Percentiles rank a stretch among this genome's conserved stretches.
These are phyloP conservation scores for Cantharis nigra DNA, from an alignment of 2,888 invertebrate species.

Conservation along the genomic window DNA sequence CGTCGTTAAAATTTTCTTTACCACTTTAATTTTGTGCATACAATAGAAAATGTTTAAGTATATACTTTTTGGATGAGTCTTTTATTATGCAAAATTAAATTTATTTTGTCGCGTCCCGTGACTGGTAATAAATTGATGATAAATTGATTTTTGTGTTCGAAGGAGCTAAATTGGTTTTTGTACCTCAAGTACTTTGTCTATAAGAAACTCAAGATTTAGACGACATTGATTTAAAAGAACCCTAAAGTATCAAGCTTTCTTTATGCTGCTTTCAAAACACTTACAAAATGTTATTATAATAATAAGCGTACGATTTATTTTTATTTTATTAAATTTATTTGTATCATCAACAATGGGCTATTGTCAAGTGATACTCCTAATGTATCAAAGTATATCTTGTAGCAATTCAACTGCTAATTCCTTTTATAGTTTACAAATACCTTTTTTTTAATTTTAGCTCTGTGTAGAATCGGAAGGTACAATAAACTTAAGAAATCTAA, in stretches of 20 bases:
- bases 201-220: conserved; percentile 24
- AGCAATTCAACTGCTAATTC: too few relatives aligned
- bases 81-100: conserved; percentile 30
- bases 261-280: conserved; percentile 6
- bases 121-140: conserved; percentile 34
- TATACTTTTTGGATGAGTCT: conserved; percentile 24
- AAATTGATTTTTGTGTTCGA: conserved; percentile 33
- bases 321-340: conserved; percentile 7
- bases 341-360: background rate
- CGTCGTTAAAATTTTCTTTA: background rate
- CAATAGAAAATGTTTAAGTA: conserved; percentile 29
- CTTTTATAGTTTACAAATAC: too few relatives aligned
- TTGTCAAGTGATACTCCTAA: background rate
- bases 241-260: conserved; percentile 6
- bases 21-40: conserved; percentile 24
- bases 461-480: too few relatives aligned
- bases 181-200: conserved; percentile 29
- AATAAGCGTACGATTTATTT: background rate
- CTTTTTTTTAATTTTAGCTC: too few relatives aligned
- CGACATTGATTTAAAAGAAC: conserved; percentile 18
- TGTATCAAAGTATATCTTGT: background rate
- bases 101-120: conserved; percentile 31
- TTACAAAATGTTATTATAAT: conserved; percentile 6
- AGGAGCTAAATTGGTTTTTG: conserved; percentile 32
- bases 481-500: too few relatives aligned